Conservation (phyloP, 1,140 invertebrate species). For the Drosophila equinoxialis region DNA sequence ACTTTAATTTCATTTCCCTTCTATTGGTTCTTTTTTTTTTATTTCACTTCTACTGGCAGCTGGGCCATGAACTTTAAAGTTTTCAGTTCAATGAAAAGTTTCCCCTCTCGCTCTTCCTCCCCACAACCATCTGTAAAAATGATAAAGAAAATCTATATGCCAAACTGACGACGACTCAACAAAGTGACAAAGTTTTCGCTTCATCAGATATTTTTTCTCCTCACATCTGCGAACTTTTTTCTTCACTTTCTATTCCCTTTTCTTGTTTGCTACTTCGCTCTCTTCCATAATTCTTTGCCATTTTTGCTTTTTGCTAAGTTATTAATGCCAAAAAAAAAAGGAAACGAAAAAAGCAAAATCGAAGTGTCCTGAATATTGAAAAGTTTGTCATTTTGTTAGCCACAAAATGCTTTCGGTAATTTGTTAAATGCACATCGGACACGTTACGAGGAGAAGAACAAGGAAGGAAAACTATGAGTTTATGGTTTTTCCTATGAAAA, state of each 20-base stretch:
- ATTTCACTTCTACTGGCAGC: neutral
- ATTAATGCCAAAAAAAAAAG: constrained; percentile 51
- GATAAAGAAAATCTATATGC: constrained; percentile 54
- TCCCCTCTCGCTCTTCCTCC: too few species aligned
- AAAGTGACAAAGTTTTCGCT: constrained; percentile 60
- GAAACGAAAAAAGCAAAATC: constrained; percentile 28
- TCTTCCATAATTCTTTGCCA: constrained; percentile 41
- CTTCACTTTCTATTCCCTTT: constrained; percentile 44
- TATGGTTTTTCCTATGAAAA: constrained; percentile 67
- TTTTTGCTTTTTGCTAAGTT: constrained; percentile 40
- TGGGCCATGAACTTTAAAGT: constrained; percentile 34
- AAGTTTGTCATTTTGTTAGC: constrained; percentile 45
- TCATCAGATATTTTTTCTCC: constrained; percentile 15
- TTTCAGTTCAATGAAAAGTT: constrained; percentile 31
- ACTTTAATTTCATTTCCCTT: constrained; percentile 36
- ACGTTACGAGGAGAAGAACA: neutral
- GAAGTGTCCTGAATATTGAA: constrained; percentile 62
- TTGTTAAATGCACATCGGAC: constrained; percentile 56
- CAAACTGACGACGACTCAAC: constrained; percentile 51
- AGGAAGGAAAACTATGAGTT: constrained; percentile 53
- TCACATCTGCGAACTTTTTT: constrained; percentile 58
- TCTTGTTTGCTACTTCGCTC: neutral
- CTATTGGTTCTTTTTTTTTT: constrained; percentile 13
- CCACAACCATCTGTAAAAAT: constrained; percentile 20
- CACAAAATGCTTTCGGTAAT: constrained; percentile 61